Evolutionary conservation across 2,113 vertebrate genomes (phyloP), one percentile per base, ranked within the genome.

Genomic region (Dendrocopos noguchii): DNA sequence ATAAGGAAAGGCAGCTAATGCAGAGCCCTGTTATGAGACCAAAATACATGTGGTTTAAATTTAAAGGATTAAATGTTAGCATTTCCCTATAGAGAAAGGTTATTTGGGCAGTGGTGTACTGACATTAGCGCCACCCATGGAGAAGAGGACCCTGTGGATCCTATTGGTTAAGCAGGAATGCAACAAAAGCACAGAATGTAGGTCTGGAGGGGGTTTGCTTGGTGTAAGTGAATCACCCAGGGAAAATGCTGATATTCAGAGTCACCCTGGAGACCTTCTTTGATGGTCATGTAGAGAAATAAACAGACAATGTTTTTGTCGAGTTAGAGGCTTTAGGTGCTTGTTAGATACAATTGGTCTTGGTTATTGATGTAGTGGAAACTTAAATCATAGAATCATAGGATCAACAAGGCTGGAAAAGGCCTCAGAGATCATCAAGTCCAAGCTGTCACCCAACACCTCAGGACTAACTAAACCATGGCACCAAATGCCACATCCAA

Each of bases 81-180:
- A 78, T 94, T 91, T 96, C 88, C 90, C 88, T 75, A 78, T 94
- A 88, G 94, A 71, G 82, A 85, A 86, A 88, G 88, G 73, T 94
- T 91, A 72, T 88, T 91, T 96, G 90, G 82, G 82, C 61, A 83
- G 72, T 71, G 77, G 57, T 90, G 59, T 75, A 83, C 82, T 83
- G 85, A 88, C 92, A 94, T 95, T 95, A 94, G 93, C 94, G 90
- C 92, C 88, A 95, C 88, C 93, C 95, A 95, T 88, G 8, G 88
- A 93, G 92, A 80, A 85, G 53, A 65, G 36, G 65, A 90, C 85
- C 76, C 76, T 91, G 82, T 86, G 91, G 90, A 85, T 94, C 64
- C 46, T 85, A 33, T 56, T 88, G 82, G 82, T 88, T 93, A 80
- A 83, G 68, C 28, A 94, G 65, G 91, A 83, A 77, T 77, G 67